Evolutionary conservation across 2,113 vertebrate species (phyloP), one percentile per base, ranked within the genome.

Genomic region (Labeo rohita): DNA sequence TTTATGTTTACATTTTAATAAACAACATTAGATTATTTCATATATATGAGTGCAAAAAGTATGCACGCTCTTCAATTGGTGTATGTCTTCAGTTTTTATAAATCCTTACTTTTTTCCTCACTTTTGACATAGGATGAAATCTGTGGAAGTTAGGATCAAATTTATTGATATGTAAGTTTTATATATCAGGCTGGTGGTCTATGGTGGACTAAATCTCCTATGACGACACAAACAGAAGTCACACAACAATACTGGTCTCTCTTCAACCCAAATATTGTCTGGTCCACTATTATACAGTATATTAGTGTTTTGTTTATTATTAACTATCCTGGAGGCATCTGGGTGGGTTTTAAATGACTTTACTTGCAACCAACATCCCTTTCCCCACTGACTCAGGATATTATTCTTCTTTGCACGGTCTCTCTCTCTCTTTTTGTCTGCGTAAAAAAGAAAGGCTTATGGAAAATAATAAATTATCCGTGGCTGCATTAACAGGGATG

Each of bases 391-490:
- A 93, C 92, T 94, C 92, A 92, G 92, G 92, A 95, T 94, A 94
- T 94, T 92, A 93, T 91, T 92, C 91, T 92, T 91, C 88, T 86
- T 90, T 85, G 23, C 45, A 78, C 36, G 12, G 72, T 83, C 79
- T 79, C 80, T 86, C 84, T 86, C 87, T 87, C 92, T 90, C 91
- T 91, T 88, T 91, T 89, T 90, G 85, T 0, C 85, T 90, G 90
- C 90, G 93, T 90, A 93, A 94, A 94, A 91, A 92, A 92, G 56
- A 93, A 88, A 90, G 68, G 92, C 93, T 94, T 94, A 94, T 95
- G 92, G 92, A 94, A 95, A 95, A 94, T 94, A 94, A 94, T 95
- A 94, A 94, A 94, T 95, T 92, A 94, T 95, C 93, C 92, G 39
- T 88, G 91, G 92, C 93, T 91, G 91, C 92, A 92, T 95, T 94